Conservation (phyloP, 1,140 invertebrate species). For the Battus philenor region DNA sequence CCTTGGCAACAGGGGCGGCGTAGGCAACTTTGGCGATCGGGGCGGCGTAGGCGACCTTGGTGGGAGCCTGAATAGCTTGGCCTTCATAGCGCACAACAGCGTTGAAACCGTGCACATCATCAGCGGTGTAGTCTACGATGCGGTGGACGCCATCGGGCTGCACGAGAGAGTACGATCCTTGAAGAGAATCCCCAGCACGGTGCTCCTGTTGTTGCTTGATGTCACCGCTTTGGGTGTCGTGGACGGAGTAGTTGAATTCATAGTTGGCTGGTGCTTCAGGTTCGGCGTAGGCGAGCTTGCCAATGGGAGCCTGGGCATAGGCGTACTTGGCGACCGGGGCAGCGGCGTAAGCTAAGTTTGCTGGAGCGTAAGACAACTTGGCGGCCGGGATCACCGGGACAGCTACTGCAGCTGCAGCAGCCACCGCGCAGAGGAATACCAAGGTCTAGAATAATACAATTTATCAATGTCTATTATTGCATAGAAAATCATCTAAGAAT, state of each 20-base stretch:
- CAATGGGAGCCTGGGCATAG: conserved; percentile 34
- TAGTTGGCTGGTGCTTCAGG: conserved; percentile 79
- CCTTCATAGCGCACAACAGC: conserved; percentile 34
- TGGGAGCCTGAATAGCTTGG: conserved; percentile 11
- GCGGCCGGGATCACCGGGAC: conserved; percentile 23
- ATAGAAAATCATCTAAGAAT: no score
- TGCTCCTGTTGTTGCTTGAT: conserved; percentile 58
- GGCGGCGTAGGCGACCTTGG: conserved; percentile 34
- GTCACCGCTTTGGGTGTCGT: conserved; percentile 76
- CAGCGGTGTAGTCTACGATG: conserved; percentile 78
- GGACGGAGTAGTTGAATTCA: conserved; percentile 80
- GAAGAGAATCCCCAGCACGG: conserved; percentile 77
- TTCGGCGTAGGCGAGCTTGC: conserved; percentile 53
- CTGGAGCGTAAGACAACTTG: conserved; percentile 31
- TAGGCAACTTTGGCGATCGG: conserved; percentile 26
- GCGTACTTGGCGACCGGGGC: conserved; percentile 27
- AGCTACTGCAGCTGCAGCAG: conserved; percentile 29
- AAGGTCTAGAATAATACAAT: conserved; percentile 21
- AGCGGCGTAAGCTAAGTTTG: conserved; percentile 23
- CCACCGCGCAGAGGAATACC: conserved; percentile 32
- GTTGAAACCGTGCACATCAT: conserved; percentile 31
- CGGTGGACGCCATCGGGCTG: conserved; percentile 75
- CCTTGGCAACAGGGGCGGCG: conserved; percentile 30
- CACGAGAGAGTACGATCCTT: conserved; percentile 77
- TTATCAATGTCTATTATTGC: no score